phyloP scores from a whole-genome alignment of 1,140 invertebrate species.

The Listronotus bonariensis region DNA sequence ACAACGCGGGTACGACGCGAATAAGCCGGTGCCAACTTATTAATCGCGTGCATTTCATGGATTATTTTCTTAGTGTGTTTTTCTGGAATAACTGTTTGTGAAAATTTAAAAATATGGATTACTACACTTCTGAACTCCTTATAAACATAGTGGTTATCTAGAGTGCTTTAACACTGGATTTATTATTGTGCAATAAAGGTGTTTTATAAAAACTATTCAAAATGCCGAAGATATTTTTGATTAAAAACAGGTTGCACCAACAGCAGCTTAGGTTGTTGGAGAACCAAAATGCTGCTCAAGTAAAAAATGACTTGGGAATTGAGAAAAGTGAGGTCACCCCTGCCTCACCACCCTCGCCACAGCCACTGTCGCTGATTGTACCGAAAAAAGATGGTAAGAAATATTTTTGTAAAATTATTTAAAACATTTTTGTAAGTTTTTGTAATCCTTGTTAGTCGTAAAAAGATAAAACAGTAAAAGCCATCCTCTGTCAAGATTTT shows the following conservation, averaged over 20 bases:
- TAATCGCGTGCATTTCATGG: slow-evolving; percentile 1
- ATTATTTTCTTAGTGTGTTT: background rate
- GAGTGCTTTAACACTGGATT: too few relatives aligned
- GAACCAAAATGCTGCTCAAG: slow-evolving; percentile 67
- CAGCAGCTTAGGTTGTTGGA: slow-evolving; percentile 82
- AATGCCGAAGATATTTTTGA: slow-evolving; percentile 90
- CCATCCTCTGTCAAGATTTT: too few relatives aligned
- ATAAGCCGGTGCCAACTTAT: background rate
- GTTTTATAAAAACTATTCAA: slow-evolving; percentile 45
- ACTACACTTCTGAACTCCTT: too few relatives aligned
- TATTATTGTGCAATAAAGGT: background rate
- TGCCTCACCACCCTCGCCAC: slow-evolving; percentile 49
- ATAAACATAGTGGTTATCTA: too few relatives aligned
- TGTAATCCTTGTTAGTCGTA: too few relatives aligned
- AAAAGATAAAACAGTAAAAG: too few relatives aligned
- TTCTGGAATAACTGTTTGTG: too few relatives aligned
- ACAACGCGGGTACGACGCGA: background rate
- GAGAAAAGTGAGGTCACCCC: slow-evolving; percentile 25
- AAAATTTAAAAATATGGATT: too few relatives aligned
- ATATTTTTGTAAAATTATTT: too few relatives aligned
- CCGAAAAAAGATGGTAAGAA: slow-evolving; percentile 58
- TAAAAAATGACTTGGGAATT: slow-evolving; percentile 47
- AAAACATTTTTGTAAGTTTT: too few relatives aligned
- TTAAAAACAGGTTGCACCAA: slow-evolving; percentile 85
- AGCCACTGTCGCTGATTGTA: slow-evolving; percentile 64